Evolutionary conservation across 2,113 vertebrate genomes (phyloP).

Genomic region (Puma concolor): DNA sequence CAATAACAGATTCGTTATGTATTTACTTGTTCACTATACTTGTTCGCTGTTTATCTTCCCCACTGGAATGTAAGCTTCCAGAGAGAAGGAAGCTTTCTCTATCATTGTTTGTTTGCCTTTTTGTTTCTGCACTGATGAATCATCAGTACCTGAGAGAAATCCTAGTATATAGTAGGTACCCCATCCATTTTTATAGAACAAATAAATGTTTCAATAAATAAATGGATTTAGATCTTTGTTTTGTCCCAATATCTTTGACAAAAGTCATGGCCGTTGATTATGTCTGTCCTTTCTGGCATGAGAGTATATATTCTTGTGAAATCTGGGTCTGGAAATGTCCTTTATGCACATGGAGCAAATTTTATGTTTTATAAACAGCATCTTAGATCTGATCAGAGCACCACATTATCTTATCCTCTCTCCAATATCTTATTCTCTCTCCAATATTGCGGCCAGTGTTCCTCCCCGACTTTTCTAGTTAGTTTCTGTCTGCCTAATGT

Average conservation of each 20-base stretch:
- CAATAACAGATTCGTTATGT: background rate
- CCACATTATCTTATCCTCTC: accelerated
- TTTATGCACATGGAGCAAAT: background rate
- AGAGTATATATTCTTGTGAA: background rate
- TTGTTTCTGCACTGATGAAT: background rate
- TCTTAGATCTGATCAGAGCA: background rate
- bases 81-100: background rate
- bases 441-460: background rate
- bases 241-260: background rate
- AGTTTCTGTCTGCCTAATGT: background rate
- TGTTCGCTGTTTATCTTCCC: background rate
- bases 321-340: background rate
- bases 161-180: background rate
- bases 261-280: background rate
- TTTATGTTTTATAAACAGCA: background rate
- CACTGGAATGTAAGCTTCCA: background rate
- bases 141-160: background rate
- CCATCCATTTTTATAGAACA: background rate
- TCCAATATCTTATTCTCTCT: background rate
- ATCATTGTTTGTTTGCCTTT: background rate
- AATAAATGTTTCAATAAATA: background rate
- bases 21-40: background rate
- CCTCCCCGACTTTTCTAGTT: background rate
- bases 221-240: background rate
- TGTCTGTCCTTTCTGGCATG: background rate